Percentiles rank a stretch among this genome's conserved stretches.
Evolutionary conservation across 2,113 vertebrate species (phyloP).

Genomic region (Balaenoptera acutorostrata): DNA sequence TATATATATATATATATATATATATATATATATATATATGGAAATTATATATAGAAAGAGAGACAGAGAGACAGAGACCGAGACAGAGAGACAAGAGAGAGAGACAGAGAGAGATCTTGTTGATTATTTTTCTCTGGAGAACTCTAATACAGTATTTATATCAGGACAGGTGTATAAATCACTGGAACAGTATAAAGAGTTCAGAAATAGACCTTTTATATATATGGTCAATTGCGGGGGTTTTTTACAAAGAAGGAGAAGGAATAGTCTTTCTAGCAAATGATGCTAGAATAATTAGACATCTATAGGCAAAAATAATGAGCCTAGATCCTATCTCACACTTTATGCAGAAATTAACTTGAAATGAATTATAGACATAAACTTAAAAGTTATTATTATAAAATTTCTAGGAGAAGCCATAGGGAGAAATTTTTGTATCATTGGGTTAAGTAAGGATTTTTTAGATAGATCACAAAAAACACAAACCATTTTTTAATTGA

Average conservation of each 20-base stretch:
- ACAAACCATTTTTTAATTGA: background rate
- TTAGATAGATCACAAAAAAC: background rate
- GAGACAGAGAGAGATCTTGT: background rate
- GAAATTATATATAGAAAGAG: too few relatives aligned
- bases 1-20: too few relatives aligned
- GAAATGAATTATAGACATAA: constrained; percentile 14
- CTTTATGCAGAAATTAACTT: background rate
- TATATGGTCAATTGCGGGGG: background rate
- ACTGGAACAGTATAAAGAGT: background rate
- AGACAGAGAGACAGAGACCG: too few relatives aligned
- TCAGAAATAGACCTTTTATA: background rate
- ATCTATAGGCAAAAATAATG: background rate
- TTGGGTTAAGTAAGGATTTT: background rate
- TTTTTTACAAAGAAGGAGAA: background rate
- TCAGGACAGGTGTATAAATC: background rate
- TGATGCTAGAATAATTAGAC: background rate
- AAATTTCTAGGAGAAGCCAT: background rate
- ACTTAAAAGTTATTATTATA: background rate
- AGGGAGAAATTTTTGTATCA: background rate
- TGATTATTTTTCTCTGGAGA: background rate
- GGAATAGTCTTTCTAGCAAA: background rate
- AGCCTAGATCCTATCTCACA: background rate
- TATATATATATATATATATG: too few relatives aligned
- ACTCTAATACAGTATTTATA: background rate
- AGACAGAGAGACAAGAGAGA: background rate